Evolutionary conservation across 2,888 invertebrate species (phyloP).

Genomic region (Plebejus anna): DNA sequence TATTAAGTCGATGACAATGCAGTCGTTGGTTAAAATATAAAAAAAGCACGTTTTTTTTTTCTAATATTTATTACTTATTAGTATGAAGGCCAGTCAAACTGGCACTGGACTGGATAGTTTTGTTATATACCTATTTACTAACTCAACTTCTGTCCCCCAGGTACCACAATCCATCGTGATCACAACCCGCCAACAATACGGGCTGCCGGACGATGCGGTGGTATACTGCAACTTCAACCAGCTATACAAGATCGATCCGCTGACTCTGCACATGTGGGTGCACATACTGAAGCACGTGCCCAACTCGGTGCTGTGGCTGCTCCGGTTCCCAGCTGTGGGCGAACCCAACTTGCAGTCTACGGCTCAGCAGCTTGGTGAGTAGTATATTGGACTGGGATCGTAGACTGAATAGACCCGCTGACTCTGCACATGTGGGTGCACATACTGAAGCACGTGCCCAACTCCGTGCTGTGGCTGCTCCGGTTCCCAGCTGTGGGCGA

Average conservation of each 20-base stretch:
- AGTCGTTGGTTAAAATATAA: too few relatives aligned
- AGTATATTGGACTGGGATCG: too few relatives aligned
- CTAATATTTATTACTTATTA: too few relatives aligned
- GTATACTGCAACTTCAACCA: constrained; percentile 99
- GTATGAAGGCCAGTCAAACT: too few relatives aligned
- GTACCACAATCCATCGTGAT: constrained; percentile 95
- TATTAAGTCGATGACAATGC: too few relatives aligned
- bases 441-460: constrained; percentile 96
- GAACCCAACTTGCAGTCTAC: constrained; percentile 91
- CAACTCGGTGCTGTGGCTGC: constrained; percentile 95
- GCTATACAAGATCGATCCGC: constrained; percentile 98
- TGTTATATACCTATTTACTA: neutral
- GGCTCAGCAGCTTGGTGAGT: constrained; percentile 87
- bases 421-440: constrained; percentile 98
- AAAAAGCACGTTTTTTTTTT: too few relatives aligned
- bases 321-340: constrained; percentile 96
- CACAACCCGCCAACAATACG: constrained; percentile 97
- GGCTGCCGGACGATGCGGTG: constrained; percentile 96
- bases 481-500: constrained; percentile 97
- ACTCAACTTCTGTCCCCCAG: neutral
- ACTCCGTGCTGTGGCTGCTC: constrained; percentile 96
- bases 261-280: constrained; percentile 97
- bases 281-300: constrained; percentile 96
- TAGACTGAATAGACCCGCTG: constrained; percentile 84
- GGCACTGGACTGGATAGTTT: too few relatives aligned